A percentile compares a stretch with the other conserved stretches of the same genome.
phyloP scores from a whole-genome alignment of 1,140 invertebrate species.

The Armadillidium nasatum region DNA sequence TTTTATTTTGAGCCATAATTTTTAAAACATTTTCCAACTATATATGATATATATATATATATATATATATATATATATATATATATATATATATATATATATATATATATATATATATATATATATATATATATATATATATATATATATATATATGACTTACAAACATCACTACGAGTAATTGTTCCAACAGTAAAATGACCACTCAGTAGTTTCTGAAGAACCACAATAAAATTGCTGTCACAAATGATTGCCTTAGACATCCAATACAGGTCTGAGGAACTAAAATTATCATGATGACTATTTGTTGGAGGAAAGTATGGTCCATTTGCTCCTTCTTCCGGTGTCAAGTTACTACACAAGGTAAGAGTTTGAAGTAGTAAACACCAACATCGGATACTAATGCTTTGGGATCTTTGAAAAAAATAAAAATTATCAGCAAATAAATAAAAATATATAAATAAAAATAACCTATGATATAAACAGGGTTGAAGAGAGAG shows the following conservation, averaged over 20 bases:
- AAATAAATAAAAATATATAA: background rate
- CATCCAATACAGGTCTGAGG: constrained; percentile 47
- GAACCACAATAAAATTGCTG: constrained; percentile 65
- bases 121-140: too few relatives aligned
- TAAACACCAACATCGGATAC: constrained; percentile 40
- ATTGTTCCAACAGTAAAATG: constrained; percentile 40
- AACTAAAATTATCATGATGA: background rate
- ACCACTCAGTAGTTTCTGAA: constrained; percentile 67
- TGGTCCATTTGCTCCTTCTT: background rate
- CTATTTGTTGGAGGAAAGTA: background rate
- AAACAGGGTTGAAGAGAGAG: too few relatives aligned
- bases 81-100: too few relatives aligned
- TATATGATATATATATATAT: too few relatives aligned
- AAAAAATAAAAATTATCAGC: background rate
- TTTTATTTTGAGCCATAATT: too few relatives aligned
- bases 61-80: too few relatives aligned
- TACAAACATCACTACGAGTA: constrained; percentile 40
- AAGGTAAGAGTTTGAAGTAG: constrained; percentile 41
- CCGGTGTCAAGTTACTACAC: constrained; percentile 29
- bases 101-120: too few relatives aligned
- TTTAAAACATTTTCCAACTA: too few relatives aligned
- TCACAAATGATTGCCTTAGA: constrained; percentile 63
- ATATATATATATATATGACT: too few relatives aligned
- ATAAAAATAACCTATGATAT: too few relatives aligned
- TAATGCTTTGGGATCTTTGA: constrained; percentile 24